phyloP scores from a whole-genome alignment of 1,140 invertebrate genomes.

The Rhagoletis pomonella region DNA sequence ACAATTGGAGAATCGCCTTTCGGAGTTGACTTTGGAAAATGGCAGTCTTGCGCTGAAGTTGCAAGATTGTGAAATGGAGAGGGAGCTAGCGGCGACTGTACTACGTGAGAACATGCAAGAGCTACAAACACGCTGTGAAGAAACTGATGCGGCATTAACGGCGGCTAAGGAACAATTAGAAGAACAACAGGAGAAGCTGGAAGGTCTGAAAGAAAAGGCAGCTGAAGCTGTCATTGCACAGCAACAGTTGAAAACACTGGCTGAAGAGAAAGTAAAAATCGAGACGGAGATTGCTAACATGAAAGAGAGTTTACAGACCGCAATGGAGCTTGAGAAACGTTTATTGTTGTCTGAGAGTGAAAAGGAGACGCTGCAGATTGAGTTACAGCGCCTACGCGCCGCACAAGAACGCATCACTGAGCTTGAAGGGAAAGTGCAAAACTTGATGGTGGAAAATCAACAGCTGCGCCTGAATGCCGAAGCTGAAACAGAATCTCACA shows the following conservation, averaged over 20 bases:
- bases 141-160: slow-evolving; percentile 64
- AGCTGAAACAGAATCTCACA: slow-evolving; percentile 65
- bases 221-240: slow-evolving; percentile 68
- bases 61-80: slow-evolving; percentile 75
- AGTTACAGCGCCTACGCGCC: slow-evolving; percentile 59
- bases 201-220: slow-evolving; percentile 56
- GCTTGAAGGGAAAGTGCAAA: slow-evolving; percentile 64
- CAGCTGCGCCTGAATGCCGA: slow-evolving; percentile 67
- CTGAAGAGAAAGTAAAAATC: slow-evolving; percentile 61
- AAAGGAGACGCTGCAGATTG: slow-evolving; percentile 68
- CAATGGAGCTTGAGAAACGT: slow-evolving; percentile 64
- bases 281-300: slow-evolving; percentile 73
- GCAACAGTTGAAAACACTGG: slow-evolving; percentile 57
- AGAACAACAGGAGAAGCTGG: slow-evolving; percentile 56
- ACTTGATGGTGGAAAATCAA: slow-evolving; percentile 67
- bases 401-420: slow-evolving; percentile 57
- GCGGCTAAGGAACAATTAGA: slow-evolving; percentile 53
- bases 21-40: slow-evolving; percentile 71
- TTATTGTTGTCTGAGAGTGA: slow-evolving; percentile 62
- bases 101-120: slow-evolving; percentile 75
- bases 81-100: slow-evolving; percentile 76
- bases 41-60: slow-evolving; percentile 71
- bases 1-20: slow-evolving; percentile 73
- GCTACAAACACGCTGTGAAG: slow-evolving; percentile 74
- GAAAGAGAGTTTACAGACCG: slow-evolving; percentile 41